Base-by-base conservation (phyloP, 2,113 vertebrate species). In the Neolamprologus falcicula region DNA sequence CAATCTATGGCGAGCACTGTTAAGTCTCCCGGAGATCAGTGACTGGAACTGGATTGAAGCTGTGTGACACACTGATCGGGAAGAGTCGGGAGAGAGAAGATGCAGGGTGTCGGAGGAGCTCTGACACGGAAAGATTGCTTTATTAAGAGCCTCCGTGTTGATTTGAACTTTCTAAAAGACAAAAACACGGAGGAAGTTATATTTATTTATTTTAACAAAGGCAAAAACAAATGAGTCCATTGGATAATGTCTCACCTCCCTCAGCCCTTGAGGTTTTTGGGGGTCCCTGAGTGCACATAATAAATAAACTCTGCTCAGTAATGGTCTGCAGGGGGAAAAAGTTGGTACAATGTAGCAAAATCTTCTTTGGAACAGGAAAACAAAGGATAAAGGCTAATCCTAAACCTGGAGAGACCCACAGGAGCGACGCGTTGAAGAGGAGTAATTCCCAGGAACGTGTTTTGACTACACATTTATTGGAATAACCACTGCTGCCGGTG, bases 381-480 rank as follows among this genome's bases (percentile, higher is more conserved):
- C n/a, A 42, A 42, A 45, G 66, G 68, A 28, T 73, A 73, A 73
- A 45, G 68, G 68, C 13, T 26, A 73, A 73, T 45, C 37, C 40
- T 73, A 45, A 45, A 73, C 37, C 66, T 73, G 63, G n/a, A 3
- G 63, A 68, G 63, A 40, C 35, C n/a, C 37, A 24, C 45, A 28
- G 59, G 76, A 89, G 85, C 79, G 54, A 85, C 86, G 17, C 31
- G 2, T 54, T 61, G 24, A 50, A 19, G 50, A 61, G 24, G 35
- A 35, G 50, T 9, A 61, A 73, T 82, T 83, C 86, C 84, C 90
- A 16, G 13, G 66, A 52, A 85, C 1, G 5, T 63, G 33, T 68
- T 47, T 86, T 13, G 61, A 68, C 55, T 87, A 12, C 52, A 26
- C 37, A 78, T 86, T 90, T 84, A 80, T 61, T 82, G 55, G 73